Evolutionary conservation across 1,140 invertebrate species (phyloP).

Genomic region (Rhyzopertha dominica): DNA sequence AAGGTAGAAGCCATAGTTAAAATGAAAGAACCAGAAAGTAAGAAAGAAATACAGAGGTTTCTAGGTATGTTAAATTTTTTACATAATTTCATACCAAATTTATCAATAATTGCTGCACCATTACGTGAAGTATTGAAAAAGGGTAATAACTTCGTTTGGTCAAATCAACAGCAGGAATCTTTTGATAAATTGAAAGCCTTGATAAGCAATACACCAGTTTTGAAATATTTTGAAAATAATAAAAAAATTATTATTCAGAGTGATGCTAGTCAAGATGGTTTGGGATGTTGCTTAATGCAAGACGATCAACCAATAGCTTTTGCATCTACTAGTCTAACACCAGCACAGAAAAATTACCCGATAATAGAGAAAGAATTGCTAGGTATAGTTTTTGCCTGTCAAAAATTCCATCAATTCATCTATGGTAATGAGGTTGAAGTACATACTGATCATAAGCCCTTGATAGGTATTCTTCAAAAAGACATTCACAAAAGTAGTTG

Average conservation of each 20-base stretch:
- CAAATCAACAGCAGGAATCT: constrained; percentile 16
- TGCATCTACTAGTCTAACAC: constrained; percentile 28
- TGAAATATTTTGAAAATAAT: constrained; percentile 28
- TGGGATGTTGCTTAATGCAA: constrained; percentile 27
- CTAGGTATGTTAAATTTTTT: constrained; percentile 36
- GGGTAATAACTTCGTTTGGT: constrained; percentile 38
- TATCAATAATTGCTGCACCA: too few species aligned
- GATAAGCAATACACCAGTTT: constrained; percentile 20
- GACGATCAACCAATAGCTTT: constrained; percentile 40
- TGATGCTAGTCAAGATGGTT: constrained; percentile 35
- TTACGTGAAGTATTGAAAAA: constrained; percentile 28
- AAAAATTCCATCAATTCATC: constrained; percentile 25
- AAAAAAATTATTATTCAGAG: constrained; percentile 30
- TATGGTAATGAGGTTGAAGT: constrained; percentile 22
- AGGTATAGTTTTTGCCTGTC: constrained; percentile 28
- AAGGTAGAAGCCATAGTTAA: constrained; percentile 25
- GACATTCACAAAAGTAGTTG: constrained; percentile 36
- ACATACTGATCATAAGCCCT: constrained; percentile 28
- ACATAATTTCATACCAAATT: constrained; percentile 26
- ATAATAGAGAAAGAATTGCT: constrained; percentile 26
- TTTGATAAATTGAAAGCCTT: constrained; percentile 25
- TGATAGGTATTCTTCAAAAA: constrained; percentile 41
- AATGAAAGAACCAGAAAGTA: constrained; percentile 30
- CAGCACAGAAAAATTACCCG: constrained; percentile 29
- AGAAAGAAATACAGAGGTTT: constrained; percentile 38